Evolutionary conservation across 2,113 vertebrate genomes (phyloP), one percentile per base, ranked within the genome.

Genomic region (Petromus typicus): DNA sequence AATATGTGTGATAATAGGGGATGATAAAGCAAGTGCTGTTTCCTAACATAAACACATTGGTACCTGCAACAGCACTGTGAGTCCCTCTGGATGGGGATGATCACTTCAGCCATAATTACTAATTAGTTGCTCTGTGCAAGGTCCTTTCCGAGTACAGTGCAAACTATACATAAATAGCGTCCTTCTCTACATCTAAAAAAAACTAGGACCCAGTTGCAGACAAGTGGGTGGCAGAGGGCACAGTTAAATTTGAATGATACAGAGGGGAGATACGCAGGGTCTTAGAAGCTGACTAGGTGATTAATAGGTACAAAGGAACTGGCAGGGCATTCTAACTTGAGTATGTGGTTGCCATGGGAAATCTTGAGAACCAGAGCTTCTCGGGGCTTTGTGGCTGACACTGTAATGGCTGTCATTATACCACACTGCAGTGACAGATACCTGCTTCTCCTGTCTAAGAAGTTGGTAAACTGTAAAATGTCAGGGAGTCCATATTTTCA

Each of bases 31-130:
- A 64, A 67, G 27, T 54, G 2, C 16, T 85, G 14, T 91, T 94
- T 94, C 45, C 54, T 80, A 67, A 92, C 80, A 56, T 51, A 81
- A 94, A 61, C 43, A 13, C 10, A 76, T 0, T 67, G 48, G 37
- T 79, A 40, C 12, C 54, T 80, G 63, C 7, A 22, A 67, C 45
- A 93, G 43, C 30, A 86, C n/a, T 82, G 32, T 66, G 25, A 57
- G 61, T 81, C 63, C n/a, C 79, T 66, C 80, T 71, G 79, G 57
- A 69, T 45, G 45, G 43, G 75, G 64, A 2, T 48, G 57, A 89
- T 81, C 69, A 89, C 66, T 96, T 69, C 94, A 93, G 23, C 32
- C 37, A 67, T 93, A 87, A 81, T 76, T 90, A 78, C 84, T 91
- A 84, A 93, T 93, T 87, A 87, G 59, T 20, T 91, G 23, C 32